phyloP scores from a whole-genome alignment of 2,888 invertebrate genomes.

The Serrognathus titanus region DNA sequence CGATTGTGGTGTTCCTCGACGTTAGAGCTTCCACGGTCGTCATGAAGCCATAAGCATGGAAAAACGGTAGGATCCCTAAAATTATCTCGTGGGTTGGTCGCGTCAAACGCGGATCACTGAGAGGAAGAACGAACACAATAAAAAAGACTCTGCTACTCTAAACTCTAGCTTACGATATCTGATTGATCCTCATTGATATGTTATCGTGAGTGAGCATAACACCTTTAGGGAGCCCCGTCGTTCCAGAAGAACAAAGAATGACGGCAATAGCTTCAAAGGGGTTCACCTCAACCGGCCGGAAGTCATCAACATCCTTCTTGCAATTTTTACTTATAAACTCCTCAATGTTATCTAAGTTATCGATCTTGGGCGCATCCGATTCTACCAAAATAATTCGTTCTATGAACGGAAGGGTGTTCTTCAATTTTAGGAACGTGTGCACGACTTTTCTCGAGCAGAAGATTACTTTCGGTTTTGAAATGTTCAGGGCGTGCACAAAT shows the following conservation, averaged over 20 bases:
- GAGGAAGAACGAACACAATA: background rate
- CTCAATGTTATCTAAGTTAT: constrained; percentile 44
- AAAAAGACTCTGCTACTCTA: too few species aligned
- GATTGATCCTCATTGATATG: constrained; percentile 47
- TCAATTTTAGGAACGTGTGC: constrained; percentile 53
- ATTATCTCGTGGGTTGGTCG: background rate
- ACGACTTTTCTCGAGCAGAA: constrained; percentile 59
- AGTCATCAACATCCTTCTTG: constrained; percentile 42
- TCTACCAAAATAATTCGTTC: constrained; percentile 57
- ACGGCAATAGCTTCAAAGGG: constrained; percentile 55
- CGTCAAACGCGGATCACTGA: constrained; percentile 13
- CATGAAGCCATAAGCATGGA: constrained; percentile 34
- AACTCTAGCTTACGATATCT: background rate
- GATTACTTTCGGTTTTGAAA: constrained; percentile 64
- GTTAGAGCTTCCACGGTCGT: constrained; percentile 27
- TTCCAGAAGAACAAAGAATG: constrained; percentile 77
- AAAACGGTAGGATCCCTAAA: constrained; percentile 34
- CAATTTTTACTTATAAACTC: constrained; percentile 14
- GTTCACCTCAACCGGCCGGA: constrained; percentile 50
- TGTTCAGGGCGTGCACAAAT: constrained; percentile 54
- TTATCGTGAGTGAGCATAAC: constrained; percentile 71
- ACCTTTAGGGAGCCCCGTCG: constrained; percentile 75
- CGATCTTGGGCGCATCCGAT: constrained; percentile 47
- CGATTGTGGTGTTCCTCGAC: constrained; percentile 25
- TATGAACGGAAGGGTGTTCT: constrained; percentile 51